Conservation (phyloP, 1,140 invertebrate species). For the Episyrphus balteatus region DNA sequence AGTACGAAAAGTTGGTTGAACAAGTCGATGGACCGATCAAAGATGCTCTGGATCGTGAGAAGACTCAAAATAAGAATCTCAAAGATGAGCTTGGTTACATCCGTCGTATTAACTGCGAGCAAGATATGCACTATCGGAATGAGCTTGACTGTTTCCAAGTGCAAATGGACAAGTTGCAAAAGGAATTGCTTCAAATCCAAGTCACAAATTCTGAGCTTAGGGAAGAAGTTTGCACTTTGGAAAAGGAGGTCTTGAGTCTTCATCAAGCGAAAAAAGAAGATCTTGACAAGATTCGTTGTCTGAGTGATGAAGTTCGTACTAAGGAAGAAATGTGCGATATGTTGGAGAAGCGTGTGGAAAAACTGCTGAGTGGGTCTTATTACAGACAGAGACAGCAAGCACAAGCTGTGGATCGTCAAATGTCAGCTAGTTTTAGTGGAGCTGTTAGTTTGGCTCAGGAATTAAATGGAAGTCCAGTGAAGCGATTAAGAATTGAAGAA, state of each 20-base stretch:
- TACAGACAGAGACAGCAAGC: too few species aligned
- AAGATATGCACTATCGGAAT: constrained; percentile 36
- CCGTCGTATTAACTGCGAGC: constrained; percentile 37
- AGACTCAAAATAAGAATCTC: constrained; percentile 17
- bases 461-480: constrained; percentile 24
- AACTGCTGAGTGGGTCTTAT: constrained; percentile 17
- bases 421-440: neutral
- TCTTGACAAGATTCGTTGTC: constrained; percentile 18
- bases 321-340: constrained; percentile 24
- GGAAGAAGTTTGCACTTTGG: constrained; percentile 41
- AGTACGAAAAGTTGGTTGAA: constrained; percentile 13
- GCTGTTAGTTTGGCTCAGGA: constrained; percentile 23
- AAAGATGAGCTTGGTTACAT: constrained; percentile 25
- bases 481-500: constrained; percentile 19
- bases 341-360: constrained; percentile 18
- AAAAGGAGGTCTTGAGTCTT: constrained; percentile 22
- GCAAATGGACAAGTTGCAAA: constrained; percentile 40
- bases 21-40: constrained; percentile 15
- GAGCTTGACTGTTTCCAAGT: constrained; percentile 40
- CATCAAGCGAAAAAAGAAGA: constrained; percentile 11
- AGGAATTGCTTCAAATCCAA: constrained; percentile 44
- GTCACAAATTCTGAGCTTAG: constrained; percentile 47
- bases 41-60: constrained; percentile 25
- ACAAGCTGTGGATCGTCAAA: neutral
- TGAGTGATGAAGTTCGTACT: constrained; percentile 28